Conservation (phyloP, 1,140 invertebrate genomes). For the Leptinotarsa undecemlineata region DNA sequence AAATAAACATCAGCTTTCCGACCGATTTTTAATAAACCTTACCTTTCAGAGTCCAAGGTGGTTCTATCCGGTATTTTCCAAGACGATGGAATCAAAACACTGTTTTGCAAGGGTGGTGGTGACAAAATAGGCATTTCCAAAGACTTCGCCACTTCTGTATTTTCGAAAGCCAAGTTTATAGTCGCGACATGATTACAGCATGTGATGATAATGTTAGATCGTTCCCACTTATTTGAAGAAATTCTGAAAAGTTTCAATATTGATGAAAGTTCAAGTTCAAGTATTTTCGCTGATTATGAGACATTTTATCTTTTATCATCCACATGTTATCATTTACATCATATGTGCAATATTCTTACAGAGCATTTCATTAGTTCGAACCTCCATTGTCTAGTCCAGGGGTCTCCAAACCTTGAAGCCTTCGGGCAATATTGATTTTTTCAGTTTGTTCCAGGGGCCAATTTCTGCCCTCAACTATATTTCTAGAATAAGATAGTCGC, state of each 20-base stretch:
- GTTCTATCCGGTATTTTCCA: slow-evolving; percentile 27
- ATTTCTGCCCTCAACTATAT: too few species aligned
- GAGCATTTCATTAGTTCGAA: too few species aligned
- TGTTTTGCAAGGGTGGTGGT: slow-evolving; percentile 53
- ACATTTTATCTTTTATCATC: too few species aligned
- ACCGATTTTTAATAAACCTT: neutral
- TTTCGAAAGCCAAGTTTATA: slow-evolving; percentile 42
- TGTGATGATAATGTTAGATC: slow-evolving; percentile 52
- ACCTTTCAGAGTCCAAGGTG: neutral
- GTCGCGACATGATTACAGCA: slow-evolving; percentile 56
- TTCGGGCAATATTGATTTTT: too few species aligned
- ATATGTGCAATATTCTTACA: too few species aligned
- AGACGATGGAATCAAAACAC: slow-evolving; percentile 49
- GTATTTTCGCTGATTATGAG: too few species aligned
- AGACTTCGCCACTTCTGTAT: slow-evolving; percentile 34
- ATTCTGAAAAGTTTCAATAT: slow-evolving; percentile 9
- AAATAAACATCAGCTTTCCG: neutral
- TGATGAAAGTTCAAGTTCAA: too few species aligned
- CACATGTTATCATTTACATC: too few species aligned
- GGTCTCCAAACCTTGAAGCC: too few species aligned
- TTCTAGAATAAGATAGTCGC: too few species aligned
- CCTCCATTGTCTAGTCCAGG: too few species aligned
- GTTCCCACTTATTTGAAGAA: slow-evolving; percentile 45
- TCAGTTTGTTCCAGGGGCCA: too few species aligned
- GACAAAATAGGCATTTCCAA: slow-evolving; percentile 42